Evolutionary conservation across 2,888 invertebrate species (phyloP), one percentile per base, ranked within the genome.

Genomic region (Adela reaumurella): DNA sequence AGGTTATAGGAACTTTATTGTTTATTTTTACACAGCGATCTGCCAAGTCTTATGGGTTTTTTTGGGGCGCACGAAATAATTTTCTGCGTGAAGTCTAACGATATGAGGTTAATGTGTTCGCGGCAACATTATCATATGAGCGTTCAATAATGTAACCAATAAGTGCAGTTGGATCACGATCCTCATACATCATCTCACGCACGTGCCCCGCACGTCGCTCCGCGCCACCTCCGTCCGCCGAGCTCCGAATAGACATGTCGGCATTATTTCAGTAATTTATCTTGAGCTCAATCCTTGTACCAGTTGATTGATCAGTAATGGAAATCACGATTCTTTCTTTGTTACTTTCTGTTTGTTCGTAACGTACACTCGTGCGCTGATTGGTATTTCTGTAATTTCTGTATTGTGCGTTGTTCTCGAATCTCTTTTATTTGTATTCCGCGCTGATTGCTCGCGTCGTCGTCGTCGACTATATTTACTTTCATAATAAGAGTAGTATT

Each of bases 261-360:
- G 35, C 35, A 14, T 35, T 35, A 35, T 35, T 35, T 35, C 35
- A 8, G 35, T 35, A 35, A 35, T 35, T 35, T 35, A 35, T 35
- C 35, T 35, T 35, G 35, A 35, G 35, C 35, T 35, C 35, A 4
- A 35, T 14, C n/a, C 35, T 35, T 35, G 35, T 35, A 35, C 35
- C 60, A 63, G 66, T 67, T 72, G 74, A 73, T 72, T 70, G 74
- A 72, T 68, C 69, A 65, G 64, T 68, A 74, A 76, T 72, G 74
- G 67, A 60, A 67, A 68, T 73, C 71, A 71, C 74, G 74, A 72
- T 67, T 70, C 65, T 62, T 63, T 59, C 63, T 67, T 68, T 68
- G 70, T 74, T 71, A 68, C 71, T 72, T 71, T 73, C 35, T 67
- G 64, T 67, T 65, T 60, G 67, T 70, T 67, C 64, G 63, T 74